A percentile compares a stretch with the other conserved stretches of the same genome.
Conservation (phyloP, 2,888 invertebrate genomes). For the Clostera curtula region DNA sequence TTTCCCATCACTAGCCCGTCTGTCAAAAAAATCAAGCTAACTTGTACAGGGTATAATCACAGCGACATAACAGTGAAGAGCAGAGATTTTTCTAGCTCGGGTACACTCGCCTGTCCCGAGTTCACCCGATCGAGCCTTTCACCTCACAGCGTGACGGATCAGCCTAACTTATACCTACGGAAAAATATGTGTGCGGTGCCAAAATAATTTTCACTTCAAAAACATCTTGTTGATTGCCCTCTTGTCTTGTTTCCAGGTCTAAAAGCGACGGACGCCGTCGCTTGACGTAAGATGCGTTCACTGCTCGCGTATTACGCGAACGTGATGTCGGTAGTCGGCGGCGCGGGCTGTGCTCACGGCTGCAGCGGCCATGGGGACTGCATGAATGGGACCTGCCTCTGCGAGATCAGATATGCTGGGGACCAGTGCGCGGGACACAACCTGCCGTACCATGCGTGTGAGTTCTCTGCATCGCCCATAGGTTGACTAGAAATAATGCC, state of each 20-base stretch:
- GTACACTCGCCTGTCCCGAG: no score
- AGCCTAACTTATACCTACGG: no score
- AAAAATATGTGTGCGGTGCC: no score
- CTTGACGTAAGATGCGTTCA: constrained; percentile 60
- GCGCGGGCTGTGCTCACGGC: constrained; percentile 79
- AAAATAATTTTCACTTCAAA: no score
- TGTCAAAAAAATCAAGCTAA: no score
- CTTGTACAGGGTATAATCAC: no score
- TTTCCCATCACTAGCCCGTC: no score
- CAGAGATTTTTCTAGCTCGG: no score
- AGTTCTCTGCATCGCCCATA: constrained; percentile 16
- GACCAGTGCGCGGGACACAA: constrained; percentile 89
- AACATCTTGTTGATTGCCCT: background rate
- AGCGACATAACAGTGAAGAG: no score
- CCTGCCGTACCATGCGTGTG: constrained; percentile 77
- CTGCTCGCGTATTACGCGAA: constrained; percentile 67
- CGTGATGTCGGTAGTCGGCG: constrained; percentile 52
- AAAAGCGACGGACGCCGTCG: constrained; percentile 44
- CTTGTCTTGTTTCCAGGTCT: constrained; percentile 30
- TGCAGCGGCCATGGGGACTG: constrained; percentile 95
- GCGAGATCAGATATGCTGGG: constrained; percentile 91
- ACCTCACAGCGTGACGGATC: no score
- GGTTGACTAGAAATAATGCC: no score
- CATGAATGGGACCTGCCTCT: constrained; percentile 92
- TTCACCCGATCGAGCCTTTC: no score